phyloP scores from a whole-genome alignment of 2,797 vertebrate species.

The Lagorchestes hirsutus region DNA sequence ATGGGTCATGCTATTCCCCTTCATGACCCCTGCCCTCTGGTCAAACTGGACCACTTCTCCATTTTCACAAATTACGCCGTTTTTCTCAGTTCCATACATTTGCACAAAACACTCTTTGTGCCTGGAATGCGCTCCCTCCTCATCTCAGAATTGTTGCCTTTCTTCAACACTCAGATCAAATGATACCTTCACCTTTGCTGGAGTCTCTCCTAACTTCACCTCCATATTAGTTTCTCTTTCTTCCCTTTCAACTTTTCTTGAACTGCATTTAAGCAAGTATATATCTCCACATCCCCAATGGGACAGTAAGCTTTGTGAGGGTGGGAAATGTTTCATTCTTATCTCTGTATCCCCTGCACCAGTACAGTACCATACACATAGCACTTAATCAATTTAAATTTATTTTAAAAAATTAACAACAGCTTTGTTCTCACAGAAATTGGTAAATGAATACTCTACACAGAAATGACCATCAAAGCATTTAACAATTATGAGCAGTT shows the following conservation, averaged over 20 bases:
- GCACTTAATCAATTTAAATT: not conserved
- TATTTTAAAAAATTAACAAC: not conserved
- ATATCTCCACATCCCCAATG: not conserved
- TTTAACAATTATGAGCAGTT: not conserved
- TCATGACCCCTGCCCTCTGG: not conserved
- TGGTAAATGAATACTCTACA: not conserved
- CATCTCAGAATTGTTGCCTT: not conserved
- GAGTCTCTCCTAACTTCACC: not conserved
- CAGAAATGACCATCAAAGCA: slow-evolving; percentile 3
- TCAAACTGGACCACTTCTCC: not conserved
- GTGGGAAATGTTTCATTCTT: not conserved
- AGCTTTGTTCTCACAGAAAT: not conserved
- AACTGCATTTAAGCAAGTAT: not conserved
- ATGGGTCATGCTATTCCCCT: not conserved
- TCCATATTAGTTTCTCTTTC: not conserved
- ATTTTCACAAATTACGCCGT: not conserved
- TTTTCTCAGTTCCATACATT: not conserved
- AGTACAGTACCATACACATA: not conserved
- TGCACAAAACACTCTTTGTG: not conserved
- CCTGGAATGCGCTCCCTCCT: not conserved
- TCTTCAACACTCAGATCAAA: not conserved
- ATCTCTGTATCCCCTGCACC: not conserved
- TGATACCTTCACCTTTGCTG: not conserved
- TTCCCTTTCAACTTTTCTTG: not conserved
- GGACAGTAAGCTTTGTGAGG: not conserved